A percentile compares a stretch with the other conserved stretches of the same genome.
Evolutionary conservation across 1,140 invertebrate species (phyloP).

Genomic region (Meloidogyne floridensis): DNA sequence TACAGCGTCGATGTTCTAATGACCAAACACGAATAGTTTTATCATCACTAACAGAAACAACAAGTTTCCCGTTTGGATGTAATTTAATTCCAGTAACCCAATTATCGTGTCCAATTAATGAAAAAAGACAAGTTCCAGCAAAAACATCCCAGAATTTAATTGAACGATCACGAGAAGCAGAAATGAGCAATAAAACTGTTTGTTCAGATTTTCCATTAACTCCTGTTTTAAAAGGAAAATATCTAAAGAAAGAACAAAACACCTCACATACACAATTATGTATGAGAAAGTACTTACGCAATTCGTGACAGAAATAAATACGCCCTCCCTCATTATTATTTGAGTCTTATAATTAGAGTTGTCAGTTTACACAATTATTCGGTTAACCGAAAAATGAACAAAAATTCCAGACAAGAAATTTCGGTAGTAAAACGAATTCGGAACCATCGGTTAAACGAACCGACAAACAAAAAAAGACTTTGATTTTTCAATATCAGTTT

Average conservation of each 20-base stretch:
- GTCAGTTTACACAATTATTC: no score
- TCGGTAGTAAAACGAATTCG: no score
- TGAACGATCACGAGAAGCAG: slow-evolving; percentile 92
- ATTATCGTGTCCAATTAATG: slow-evolving; percentile 89
- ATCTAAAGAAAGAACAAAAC: neutral
- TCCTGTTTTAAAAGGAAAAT: slow-evolving; percentile 21
- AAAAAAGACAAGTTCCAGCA: slow-evolving; percentile 85
- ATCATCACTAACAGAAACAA: slow-evolving; percentile 93
- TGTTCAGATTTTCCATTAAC: slow-evolving; percentile 29
- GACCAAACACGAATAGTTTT: slow-evolving; percentile 97
- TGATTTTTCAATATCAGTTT: no score
- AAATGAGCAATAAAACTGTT: slow-evolving; percentile 79
- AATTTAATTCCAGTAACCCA: slow-evolving; percentile 94
- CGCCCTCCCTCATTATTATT: no score
- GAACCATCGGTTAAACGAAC: no score
- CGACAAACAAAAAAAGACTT: no score
- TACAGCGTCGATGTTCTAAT: slow-evolving; percentile 77
- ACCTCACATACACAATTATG: no score
- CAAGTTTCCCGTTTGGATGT: slow-evolving; percentile 93
- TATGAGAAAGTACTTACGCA: no score
- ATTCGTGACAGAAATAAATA: no score
- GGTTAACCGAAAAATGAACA: no score
- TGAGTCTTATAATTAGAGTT: no score
- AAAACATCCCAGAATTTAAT: slow-evolving; percentile 89
- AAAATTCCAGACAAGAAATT: no score